Percentiles rank a stretch among this genome's conserved stretches.
phyloP scores from a whole-genome alignment of 2,888 invertebrate species.

The Brachyptera risi region DNA sequence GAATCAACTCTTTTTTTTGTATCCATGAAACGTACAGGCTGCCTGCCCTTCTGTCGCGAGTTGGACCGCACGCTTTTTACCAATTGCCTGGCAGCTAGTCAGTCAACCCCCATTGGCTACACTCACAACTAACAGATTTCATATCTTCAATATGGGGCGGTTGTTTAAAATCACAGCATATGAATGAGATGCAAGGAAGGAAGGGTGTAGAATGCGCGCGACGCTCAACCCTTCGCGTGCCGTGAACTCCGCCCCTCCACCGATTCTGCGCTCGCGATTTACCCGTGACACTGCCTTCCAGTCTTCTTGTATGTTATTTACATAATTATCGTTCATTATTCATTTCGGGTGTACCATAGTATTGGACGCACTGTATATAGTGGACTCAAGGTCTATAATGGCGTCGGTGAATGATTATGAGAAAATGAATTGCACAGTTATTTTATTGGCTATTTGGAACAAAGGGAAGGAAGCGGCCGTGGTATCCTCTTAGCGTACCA shows the following conservation, averaged over 20 bases:
- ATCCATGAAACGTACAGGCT: slow-evolving; percentile 9
- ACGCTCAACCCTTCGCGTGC: background rate
- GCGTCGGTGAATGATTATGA: no score
- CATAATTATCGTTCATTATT: no score
- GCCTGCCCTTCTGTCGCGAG: slow-evolving; percentile 12
- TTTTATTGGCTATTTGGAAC: no score
- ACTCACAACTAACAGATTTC: background rate
- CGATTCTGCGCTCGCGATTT: background rate
- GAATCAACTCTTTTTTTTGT: slow-evolving; percentile 27
- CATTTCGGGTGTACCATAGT: no score
- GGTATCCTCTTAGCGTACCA: no score
- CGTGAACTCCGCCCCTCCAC: background rate
- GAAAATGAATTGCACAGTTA: no score
- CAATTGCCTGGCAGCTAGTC: background rate
- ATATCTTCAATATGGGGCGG: background rate
- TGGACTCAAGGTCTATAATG: no score
- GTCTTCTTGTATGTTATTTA: no score
- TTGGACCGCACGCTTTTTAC: background rate
- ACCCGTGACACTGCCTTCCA: no score
- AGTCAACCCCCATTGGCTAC: background rate
- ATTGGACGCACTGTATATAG: no score
- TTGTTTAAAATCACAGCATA: slow-evolving; percentile 8
- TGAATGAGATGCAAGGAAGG: slow-evolving; percentile 2
- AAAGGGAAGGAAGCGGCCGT: no score
- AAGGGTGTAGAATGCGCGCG: background rate